Conservation (phyloP, 2,113 vertebrate genomes). For the Phalacrocorax carbo region DNA sequence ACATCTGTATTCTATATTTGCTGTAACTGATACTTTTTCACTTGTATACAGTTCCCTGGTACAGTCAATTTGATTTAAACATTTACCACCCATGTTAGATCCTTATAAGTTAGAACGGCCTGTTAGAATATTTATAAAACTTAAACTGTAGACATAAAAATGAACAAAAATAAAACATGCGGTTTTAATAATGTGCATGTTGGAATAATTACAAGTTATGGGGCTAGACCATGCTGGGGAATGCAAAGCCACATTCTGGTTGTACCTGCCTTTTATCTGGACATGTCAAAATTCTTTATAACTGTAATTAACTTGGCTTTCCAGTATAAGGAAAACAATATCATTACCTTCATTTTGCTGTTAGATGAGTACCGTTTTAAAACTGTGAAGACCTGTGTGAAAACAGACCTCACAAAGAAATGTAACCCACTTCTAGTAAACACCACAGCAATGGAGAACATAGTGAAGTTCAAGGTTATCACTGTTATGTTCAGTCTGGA, state of each 20-base stretch:
- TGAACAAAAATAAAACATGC: not conserved
- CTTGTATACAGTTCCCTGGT: slow-evolving; percentile 3
- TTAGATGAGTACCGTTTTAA: not conserved
- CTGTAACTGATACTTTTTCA: slow-evolving; percentile 43
- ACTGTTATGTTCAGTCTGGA: not conserved
- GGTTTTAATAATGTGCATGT: not conserved
- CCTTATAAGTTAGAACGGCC: not conserved
- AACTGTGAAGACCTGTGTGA: not conserved
- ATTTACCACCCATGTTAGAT: slow-evolving; percentile 15
- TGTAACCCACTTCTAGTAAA: not conserved
- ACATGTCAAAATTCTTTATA: not conserved
- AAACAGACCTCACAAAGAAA: not conserved
- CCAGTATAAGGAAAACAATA: not conserved
- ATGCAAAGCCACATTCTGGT: not conserved
- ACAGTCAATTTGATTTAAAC: slow-evolving; percentile 41
- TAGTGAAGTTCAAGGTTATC: not conserved
- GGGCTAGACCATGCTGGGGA: not conserved
- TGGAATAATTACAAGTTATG: slow-evolving; percentile 7
- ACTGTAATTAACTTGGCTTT: not conserved
- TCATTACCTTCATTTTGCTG: not conserved
- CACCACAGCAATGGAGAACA: not conserved
- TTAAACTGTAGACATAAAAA: slow-evolving; percentile 39
- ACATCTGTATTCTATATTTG: slow-evolving; percentile 31
- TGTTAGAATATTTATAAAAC: slow-evolving; percentile 43
- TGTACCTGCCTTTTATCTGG: not conserved